phyloP scores from a whole-genome alignment of 2,113 vertebrate species.

The Paramisgurnus dabryanus region DNA sequence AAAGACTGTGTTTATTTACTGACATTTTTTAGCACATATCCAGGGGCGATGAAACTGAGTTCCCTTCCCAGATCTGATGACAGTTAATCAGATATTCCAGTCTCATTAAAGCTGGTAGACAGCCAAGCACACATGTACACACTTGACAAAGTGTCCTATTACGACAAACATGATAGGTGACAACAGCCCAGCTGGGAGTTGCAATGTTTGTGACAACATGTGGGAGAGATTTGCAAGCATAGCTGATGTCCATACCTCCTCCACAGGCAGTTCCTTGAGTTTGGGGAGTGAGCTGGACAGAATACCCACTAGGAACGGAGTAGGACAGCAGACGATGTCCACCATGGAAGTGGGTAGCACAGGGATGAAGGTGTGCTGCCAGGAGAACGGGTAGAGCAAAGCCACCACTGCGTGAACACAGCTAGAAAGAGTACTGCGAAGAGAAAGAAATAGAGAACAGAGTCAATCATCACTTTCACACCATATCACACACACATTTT shows the following conservation, averaged over 20 bases:
- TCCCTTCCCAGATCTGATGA: conserved; percentile 4
- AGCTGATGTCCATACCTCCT: conserved; percentile 82
- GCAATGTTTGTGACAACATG: conserved; percentile 16
- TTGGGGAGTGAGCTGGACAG: conserved; percentile 95
- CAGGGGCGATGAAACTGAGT: conserved; percentile 8
- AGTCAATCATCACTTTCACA: conserved; percentile 36
- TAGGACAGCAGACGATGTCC: conserved; percentile 98
- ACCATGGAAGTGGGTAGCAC: conserved; percentile 96
- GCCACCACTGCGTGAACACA: conserved; percentile 96
- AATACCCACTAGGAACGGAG: conserved; percentile 95
- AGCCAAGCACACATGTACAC: conserved; percentile 6
- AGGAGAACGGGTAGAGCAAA: conserved; percentile 98
- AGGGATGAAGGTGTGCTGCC: conserved; percentile 99
- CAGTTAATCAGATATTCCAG: conserved; percentile 14
- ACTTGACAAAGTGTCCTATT: conserved; percentile 14
- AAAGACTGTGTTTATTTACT: not conserved
- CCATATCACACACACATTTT: conserved; percentile 7
- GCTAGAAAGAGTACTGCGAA: conserved; percentile 90
- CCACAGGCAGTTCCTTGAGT: conserved; percentile 94
- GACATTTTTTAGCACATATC: not conserved
- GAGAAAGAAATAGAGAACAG: conserved; percentile 36
- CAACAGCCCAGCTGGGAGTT: conserved; percentile 14
- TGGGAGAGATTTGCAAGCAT: not conserved
- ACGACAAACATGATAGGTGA: conserved; percentile 14
- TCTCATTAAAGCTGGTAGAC: not conserved